Base-by-base conservation (phyloP, 2,113 vertebrate species). In the Cygnus atratus region DNA sequence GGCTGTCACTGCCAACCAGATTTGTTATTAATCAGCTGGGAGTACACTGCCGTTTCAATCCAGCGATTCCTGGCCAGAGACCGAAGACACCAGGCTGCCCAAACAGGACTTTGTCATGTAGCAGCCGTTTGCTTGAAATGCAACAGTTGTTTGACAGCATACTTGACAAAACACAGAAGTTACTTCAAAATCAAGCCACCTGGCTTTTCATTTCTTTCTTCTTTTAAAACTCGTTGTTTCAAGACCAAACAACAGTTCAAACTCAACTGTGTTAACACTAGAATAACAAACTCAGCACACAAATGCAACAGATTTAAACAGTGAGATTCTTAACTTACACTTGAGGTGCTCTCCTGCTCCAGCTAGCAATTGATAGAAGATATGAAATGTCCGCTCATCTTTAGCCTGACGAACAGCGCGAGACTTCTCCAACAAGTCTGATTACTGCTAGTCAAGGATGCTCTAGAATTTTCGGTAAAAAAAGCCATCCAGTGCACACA, bases 371-470 rank as follows among this genome's bases (percentile, higher is more conserved):
- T 99, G 99, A 88, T 99, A 99, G 97, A 99, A 99, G 95, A 99
- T 98, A 77, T 99, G 99, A 96, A 99, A 99, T 8, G 99, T 99
- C 29, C 99, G 96, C 76, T 99, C 99, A 67, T 99, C 99, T 98
- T 99, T 99, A 95, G 99, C 99, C 97, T 99, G 99, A 37, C 99
- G 99, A 63, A 99, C 98, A 41, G 99, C 99, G 11, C 99, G 98
- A 76, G 99, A 99, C 95, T 99, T 99, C 96, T 99, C 99, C 95
- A 99, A 94, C 96, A 99, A 88, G 96, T 99, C 99, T 99, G 97
- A 63, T 82, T 37, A 54, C 29, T 76, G 10, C n/a, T 4, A 63
- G 98, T 99, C 97, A 99, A 99, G 98, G 98, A 92, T 18, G 86
- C 88, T 24, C 44, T 35, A 31, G 37, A 84, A 3, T 2, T 58